Conservation (phyloP, 1,140 invertebrate genomes). For the Euwallacea similis region DNA sequence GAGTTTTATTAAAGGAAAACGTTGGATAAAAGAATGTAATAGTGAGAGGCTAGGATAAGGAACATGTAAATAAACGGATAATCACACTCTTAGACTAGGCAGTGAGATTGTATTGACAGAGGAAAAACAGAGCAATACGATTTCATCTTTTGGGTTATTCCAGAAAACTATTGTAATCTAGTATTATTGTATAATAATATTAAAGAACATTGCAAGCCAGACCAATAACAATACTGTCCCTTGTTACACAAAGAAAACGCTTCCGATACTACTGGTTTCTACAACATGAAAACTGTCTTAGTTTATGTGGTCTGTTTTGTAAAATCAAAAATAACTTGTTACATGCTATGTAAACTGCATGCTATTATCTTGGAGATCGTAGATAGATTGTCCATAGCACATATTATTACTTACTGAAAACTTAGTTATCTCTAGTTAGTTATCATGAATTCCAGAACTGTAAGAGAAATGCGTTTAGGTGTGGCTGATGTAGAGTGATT, state of each 20-base stretch:
- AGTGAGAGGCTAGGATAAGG: slow-evolving; percentile 45
- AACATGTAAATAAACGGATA: slow-evolving; percentile 50
- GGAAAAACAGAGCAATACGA: slow-evolving; percentile 48
- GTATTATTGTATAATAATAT: slow-evolving; percentile 42
- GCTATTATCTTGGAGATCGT: slow-evolving; percentile 45
- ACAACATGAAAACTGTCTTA: slow-evolving; percentile 2
- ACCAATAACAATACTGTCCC: slow-evolving; percentile 13
- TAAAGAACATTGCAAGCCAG: slow-evolving; percentile 23
- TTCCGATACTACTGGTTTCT: neutral
- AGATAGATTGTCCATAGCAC: slow-evolving; percentile 51
- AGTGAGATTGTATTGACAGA: slow-evolving; percentile 46
- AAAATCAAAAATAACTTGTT: slow-evolving; percentile 47
- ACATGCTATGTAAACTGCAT: slow-evolving; percentile 52
- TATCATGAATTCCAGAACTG: slow-evolving; percentile 43
- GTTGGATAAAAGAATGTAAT: slow-evolving; percentile 42
- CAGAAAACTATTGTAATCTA: slow-evolving; percentile 48
- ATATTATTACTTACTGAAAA: slow-evolving; percentile 45
- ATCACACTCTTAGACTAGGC: slow-evolving; percentile 41
- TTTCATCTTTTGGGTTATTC: slow-evolving; percentile 46
- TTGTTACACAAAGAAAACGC: neutral
- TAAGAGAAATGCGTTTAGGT: slow-evolving; percentile 14
- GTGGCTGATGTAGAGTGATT: slow-evolving; percentile 25
- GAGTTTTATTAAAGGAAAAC: slow-evolving; percentile 35
- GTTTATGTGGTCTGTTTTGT: slow-evolving; percentile 31
- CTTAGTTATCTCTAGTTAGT: slow-evolving; percentile 45